These are phyloP conservation scores for Proterorhinus semilunaris DNA, from an alignment of 2,113 vertebrate genomes.

Conservation along the genomic window DNA sequence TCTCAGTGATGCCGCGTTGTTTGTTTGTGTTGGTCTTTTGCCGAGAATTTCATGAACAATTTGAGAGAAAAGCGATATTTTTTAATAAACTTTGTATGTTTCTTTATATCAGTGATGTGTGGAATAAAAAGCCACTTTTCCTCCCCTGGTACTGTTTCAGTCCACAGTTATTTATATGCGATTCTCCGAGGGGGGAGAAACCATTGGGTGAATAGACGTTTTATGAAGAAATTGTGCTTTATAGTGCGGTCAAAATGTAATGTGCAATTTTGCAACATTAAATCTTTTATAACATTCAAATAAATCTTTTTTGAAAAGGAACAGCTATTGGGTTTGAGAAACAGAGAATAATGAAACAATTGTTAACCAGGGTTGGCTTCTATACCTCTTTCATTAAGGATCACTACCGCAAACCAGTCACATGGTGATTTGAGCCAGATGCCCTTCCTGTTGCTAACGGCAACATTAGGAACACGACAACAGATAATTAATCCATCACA, in stretches of 20 bases:
- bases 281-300: not conserved
- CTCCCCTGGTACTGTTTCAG: not conserved
- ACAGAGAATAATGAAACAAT: not conserved
- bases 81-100: slow-evolving; percentile 4
- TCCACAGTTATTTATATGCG: not conserved
- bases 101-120: not conserved
- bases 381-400: no score
- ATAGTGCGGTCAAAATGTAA: not conserved
- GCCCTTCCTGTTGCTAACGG: no score
- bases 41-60: slow-evolving; percentile 6
- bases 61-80: not conserved
- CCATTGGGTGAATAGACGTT: slow-evolving; percentile 8
- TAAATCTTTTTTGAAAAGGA: not conserved
- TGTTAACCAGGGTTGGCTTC: not conserved
- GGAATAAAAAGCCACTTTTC: slow-evolving; percentile 2
- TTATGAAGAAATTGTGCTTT: not conserved
- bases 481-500: no score
- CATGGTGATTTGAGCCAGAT: no score
- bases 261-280: not conserved
- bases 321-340: not conserved
- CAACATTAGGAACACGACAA: no score
- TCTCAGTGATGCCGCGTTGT: slow-evolving; percentile 1
- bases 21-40: slow-evolving; percentile 12
- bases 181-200: slow-evolving; percentile 11
- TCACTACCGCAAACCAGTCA: no score